A percentile compares a stretch with the other conserved stretches of the same genome.
These are phyloP conservation scores for Pterostichus madidus DNA, from an alignment of 2,888 invertebrate genomes.

Conservation along the genomic window DNA sequence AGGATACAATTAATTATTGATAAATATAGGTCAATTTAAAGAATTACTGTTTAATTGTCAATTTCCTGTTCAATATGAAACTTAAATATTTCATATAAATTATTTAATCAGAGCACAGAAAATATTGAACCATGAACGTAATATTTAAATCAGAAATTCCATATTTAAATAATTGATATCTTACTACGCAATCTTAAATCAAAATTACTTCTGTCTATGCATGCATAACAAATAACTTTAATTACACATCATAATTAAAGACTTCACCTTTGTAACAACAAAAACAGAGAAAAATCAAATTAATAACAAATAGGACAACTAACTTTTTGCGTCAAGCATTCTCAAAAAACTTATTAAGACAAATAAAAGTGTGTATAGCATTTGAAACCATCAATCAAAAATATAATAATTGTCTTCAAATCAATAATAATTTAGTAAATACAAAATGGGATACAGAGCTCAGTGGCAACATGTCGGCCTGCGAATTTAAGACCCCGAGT, in stretches of 20 bases:
- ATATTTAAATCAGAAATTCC: conserved; percentile 9
- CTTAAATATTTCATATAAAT: background rate
- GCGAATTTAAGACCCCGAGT: no score
- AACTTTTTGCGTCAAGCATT: no score
- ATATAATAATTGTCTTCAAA: no score
- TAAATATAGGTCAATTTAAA: background rate
- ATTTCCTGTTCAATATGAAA: conserved; percentile 8
- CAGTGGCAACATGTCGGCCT: no score
- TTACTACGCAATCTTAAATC: background rate
- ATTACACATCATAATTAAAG: conserved; percentile 21
- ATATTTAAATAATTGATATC: conserved; percentile 29
- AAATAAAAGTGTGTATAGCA: no score
- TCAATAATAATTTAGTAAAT: no score
- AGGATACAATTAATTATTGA: background rate
- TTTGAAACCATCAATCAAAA: no score
- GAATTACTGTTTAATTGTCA: background rate
- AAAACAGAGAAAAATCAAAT: background rate
- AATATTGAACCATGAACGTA: conserved; percentile 5
- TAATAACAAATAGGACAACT: background rate
- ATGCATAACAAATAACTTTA: conserved; percentile 12
- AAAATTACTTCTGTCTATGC: conserved; percentile 25
- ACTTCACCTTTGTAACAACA: conserved; percentile 12
- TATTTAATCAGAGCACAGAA: conserved; percentile 29
- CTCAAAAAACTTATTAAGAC: no score
- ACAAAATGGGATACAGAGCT: no score